Conservation (phyloP, 2,113 vertebrate species). For the Antennarius striatus region DNA sequence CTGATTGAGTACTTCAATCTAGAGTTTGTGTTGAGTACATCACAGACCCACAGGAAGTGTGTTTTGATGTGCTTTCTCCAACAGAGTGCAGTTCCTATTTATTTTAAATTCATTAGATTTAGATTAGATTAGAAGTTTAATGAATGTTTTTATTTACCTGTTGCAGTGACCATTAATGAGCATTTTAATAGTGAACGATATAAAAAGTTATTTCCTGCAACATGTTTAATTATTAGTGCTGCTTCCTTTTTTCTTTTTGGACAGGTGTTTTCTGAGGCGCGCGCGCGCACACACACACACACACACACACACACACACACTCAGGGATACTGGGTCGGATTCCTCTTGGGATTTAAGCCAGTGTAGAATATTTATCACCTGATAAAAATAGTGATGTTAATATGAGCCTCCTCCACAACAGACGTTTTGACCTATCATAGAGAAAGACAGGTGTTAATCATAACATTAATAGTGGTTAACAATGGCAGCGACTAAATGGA, state of each 20-base stretch:
- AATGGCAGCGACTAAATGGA: neutral
- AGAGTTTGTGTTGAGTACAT: neutral
- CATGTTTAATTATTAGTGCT: neutral
- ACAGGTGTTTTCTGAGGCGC: too few relatives aligned
- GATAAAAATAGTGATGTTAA: neutral
- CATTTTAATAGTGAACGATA: constrained; percentile 9
- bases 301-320: too few relatives aligned
- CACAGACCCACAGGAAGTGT: neutral
- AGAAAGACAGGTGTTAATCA: neutral
- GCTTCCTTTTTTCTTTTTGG: neutral
- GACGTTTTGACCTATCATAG: neutral
- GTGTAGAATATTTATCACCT: neutral
- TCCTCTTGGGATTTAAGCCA: neutral
- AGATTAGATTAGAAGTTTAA: too few relatives aligned
- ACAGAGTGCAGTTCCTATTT: neutral
- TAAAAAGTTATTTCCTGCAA: constrained; percentile 23
- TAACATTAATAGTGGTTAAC: neutral
- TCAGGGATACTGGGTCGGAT: neutral
- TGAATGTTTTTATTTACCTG: constrained; percentile 19
- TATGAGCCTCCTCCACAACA: neutral
- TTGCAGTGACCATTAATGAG: constrained; percentile 26
- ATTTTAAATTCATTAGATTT: constrained; percentile 15
- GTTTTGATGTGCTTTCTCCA: neutral
- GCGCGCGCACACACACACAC: too few relatives aligned
- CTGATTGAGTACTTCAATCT: neutral